These are phyloP conservation scores for Epistrophella euchroma DNA, from an alignment of 2,888 invertebrate genomes.

Conservation along the genomic window DNA sequence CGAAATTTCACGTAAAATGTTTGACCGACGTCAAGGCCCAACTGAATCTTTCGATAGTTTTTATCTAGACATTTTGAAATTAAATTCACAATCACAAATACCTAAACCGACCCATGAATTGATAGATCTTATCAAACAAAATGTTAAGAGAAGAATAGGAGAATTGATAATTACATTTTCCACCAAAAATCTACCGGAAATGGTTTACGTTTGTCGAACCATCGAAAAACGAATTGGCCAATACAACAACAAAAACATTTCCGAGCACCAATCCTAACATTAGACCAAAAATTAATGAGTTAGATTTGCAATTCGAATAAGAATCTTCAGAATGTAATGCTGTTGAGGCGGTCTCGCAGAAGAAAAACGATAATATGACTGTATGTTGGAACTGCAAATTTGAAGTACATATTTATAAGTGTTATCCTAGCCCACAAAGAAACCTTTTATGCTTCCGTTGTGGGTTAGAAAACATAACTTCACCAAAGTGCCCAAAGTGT, in stretches of 20 bases:
- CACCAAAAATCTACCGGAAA: neutral
- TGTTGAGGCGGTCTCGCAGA: neutral
- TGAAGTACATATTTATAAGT: neutral
- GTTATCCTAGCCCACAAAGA: neutral
- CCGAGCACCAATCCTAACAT: neutral
- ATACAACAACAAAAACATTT: neutral
- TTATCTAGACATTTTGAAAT: neutral
- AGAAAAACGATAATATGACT: neutral
- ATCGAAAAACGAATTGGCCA: neutral
- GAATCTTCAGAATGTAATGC: neutral
- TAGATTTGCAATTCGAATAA: neutral
- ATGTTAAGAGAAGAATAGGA: neutral
- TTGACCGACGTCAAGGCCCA: too few relatives aligned
- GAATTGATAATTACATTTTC: slow-evolving; percentile 7
- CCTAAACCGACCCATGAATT: neutral
- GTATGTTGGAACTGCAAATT: slow-evolving; percentile 19
- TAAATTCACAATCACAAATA: neutral
- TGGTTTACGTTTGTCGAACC: slow-evolving; percentile 6
- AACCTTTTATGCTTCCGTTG: neutral
- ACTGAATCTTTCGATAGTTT: neutral
- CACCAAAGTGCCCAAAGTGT: slow-evolving; percentile 1
- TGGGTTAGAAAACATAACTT: slow-evolving; percentile 19
- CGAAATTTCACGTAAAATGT: too few relatives aligned
- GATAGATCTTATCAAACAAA: slow-evolving; percentile 10
- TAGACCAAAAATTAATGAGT: neutral